phyloP scores from a whole-genome alignment of 2,888 invertebrate genomes.

The Osmoderma eremita region DNA sequence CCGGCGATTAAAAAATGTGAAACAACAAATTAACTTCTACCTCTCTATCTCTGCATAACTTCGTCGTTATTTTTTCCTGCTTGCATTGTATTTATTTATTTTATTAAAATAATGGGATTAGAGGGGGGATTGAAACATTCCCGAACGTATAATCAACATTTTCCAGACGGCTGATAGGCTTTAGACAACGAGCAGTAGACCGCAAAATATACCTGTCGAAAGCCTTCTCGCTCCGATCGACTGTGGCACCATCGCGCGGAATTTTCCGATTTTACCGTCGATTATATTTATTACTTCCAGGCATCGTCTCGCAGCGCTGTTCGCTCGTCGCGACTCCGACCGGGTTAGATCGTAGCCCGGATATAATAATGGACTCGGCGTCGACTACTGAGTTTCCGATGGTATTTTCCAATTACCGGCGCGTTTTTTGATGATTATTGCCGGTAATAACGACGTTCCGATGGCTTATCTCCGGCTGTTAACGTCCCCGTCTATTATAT shows the following conservation, averaged over 20 bases:
- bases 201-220: conserved; percentile 32
- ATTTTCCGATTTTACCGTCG: conserved; percentile 29
- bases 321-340: not conserved
- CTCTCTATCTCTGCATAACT: not conserved
- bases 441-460: conserved; percentile 3
- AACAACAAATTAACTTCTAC: not conserved
- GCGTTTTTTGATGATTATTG: conserved; percentile 23
- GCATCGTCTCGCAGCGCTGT: no score
- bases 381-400: conserved; percentile 12
- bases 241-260: conserved; percentile 13
- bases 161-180: not conserved
- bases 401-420: conserved; percentile 28
- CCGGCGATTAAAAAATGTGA: not conserved
- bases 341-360: no score
- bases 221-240: conserved; percentile 24
- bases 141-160: conserved; percentile 3
- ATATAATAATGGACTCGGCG: conserved; percentile 12
- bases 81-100: conserved; percentile 2
- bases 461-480: conserved; percentile 20
- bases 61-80: not conserved
- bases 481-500: not conserved
- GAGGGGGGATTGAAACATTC: not conserved
- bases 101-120: no score
- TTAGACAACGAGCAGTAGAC: conserved; percentile 12
- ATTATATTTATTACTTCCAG: conserved; percentile 36